Evolutionary conservation across 2,888 invertebrate species (phyloP).

Genomic region (Scelioninae gen. 2): DNA sequence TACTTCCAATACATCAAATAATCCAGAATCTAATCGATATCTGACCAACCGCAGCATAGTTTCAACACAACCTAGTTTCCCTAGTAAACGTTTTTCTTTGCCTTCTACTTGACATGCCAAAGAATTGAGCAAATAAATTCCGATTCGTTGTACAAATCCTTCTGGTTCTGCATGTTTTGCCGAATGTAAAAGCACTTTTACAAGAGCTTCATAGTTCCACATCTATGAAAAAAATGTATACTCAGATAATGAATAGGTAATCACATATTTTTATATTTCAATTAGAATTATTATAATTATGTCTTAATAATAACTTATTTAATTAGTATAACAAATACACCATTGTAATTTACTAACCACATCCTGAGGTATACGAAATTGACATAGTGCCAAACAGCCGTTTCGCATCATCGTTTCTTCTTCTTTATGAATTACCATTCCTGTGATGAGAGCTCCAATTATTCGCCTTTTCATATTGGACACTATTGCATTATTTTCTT

Average conservation of each 20-base stretch:
- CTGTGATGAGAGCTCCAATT: slow-evolving; percentile 88
- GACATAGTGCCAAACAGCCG: slow-evolving; percentile 95
- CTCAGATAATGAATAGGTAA: too few species aligned
- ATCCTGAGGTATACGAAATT: slow-evolving; percentile 95
- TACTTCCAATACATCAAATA: slow-evolving; percentile 96
- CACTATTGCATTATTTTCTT: slow-evolving; percentile 84
- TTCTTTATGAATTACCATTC: slow-evolving; percentile 89
- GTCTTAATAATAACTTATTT: too few species aligned
- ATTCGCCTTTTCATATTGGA: slow-evolving; percentile 86
- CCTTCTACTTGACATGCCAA: slow-evolving; percentile 98
- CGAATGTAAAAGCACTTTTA: slow-evolving; percentile 87
- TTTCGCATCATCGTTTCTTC: slow-evolving; percentile 97
- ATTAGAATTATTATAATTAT: not conserved
- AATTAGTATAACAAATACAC: not conserved
- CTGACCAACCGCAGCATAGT: slow-evolving; percentile 92
- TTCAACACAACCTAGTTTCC: slow-evolving; percentile 89
- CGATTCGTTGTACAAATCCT: slow-evolving; percentile 95
- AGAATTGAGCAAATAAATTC: slow-evolving; percentile 95
- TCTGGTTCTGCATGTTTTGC: slow-evolving; percentile 89
- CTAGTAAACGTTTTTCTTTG: slow-evolving; percentile 92
- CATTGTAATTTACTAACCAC: slow-evolving; percentile 81
- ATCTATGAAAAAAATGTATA: slow-evolving; percentile 80
- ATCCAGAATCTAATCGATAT: slow-evolving; percentile 83
- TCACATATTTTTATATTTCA: too few species aligned
- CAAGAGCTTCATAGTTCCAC: slow-evolving; percentile 92